These are phyloP conservation scores for Megalops atlanticus DNA, from an alignment of 2,113 vertebrate species.

Conservation along the genomic window DNA sequence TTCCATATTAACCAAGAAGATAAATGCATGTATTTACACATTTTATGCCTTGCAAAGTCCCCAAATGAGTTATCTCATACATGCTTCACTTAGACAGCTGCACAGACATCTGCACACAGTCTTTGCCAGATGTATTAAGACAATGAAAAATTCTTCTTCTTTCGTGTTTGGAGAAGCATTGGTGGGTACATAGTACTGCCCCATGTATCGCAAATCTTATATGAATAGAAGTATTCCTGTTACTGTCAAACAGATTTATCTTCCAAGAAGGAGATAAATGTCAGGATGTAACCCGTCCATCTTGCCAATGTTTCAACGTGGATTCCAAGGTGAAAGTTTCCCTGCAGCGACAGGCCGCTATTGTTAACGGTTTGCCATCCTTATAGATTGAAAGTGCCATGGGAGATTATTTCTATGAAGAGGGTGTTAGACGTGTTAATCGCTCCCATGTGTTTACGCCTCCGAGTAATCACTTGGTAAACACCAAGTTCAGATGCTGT, in stretches of 20 bases:
- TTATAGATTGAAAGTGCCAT: conserved; percentile 67
- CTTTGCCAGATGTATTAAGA: no score
- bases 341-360: conserved; percentile 37
- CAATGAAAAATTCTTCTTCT: no score
- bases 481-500: conserved; percentile 1
- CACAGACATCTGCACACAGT: no score
- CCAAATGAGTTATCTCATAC: no score
- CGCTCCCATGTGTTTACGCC: conserved; percentile 4
- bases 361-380: conserved; percentile 65
- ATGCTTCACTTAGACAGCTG: no score
- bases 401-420: conserved; percentile 60
- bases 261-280: background rate
- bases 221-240: background rate
- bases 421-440: conserved; percentile 41
- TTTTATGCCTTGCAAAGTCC: no score
- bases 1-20: no score
- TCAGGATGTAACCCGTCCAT: background rate
- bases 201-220: no score
- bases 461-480: conserved; percentile 3
- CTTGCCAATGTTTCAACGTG: background rate
- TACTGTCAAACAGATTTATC: background rate
- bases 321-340: conserved; percentile 43
- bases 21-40: no score
- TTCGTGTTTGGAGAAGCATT: no score
- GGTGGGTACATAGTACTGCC: no score